A percentile compares a stretch with the other conserved stretches of the same genome.
phyloP scores from a whole-genome alignment of 2,113 vertebrate species.

The Todiramphus saurophagus region DNA sequence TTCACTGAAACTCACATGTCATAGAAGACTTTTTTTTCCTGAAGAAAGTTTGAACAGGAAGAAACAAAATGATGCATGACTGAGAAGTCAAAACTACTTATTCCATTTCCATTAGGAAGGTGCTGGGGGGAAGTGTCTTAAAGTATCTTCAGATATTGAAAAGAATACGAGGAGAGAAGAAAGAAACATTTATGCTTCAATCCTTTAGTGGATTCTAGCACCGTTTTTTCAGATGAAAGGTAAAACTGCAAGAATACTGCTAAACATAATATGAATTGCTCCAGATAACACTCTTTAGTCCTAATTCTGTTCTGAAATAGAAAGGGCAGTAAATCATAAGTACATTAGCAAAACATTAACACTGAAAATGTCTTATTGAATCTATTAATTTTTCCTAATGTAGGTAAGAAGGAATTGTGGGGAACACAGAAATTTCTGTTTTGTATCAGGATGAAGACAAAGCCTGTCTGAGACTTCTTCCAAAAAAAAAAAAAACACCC shows the following conservation, averaged over 20 bases:
- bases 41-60: neutral
- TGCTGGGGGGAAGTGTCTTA: neutral
- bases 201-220: neutral
- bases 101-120: neutral
- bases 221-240: neutral
- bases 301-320: neutral
- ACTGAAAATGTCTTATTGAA: neutral
- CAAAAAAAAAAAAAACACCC: neutral
- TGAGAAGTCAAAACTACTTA: neutral
- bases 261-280: neutral
- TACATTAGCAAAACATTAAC: neutral
- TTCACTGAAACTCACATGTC: neutral
- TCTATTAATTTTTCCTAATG: neutral
- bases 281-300: neutral
- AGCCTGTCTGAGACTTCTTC: neutral
- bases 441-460: neutral
- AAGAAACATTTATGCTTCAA: neutral
- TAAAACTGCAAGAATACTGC: neutral
- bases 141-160: neutral
- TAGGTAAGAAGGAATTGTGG: neutral
- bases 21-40: neutral
- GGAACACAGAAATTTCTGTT: neutral
- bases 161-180: neutral
- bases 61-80: neutral
- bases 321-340: neutral